Evolutionary conservation across 2,888 invertebrate genomes (phyloP).

Genomic region (Ophraella communa): DNA sequence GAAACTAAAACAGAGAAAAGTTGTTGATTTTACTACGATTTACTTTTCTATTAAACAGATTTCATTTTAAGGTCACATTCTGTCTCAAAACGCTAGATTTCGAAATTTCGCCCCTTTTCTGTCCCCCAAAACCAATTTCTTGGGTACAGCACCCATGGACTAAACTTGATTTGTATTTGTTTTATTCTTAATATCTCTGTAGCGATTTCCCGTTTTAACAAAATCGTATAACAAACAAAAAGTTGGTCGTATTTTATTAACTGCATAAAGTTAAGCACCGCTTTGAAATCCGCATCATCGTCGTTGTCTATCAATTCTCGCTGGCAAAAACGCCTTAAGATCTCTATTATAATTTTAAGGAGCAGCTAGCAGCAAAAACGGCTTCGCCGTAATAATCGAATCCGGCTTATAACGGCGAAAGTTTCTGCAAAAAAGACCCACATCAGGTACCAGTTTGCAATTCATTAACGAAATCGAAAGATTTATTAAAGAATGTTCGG

Average conservation of each 20-base stretch:
- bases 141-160: no score
- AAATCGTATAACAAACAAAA: neutral
- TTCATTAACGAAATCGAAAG: slow-evolving; percentile 45
- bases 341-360: slow-evolving; percentile 56
- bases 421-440: slow-evolving; percentile 53
- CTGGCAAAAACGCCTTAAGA: slow-evolving; percentile 51
- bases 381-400: slow-evolving; percentile 34
- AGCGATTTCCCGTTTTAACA: neutral
- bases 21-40: no score
- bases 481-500: slow-evolving; percentile 9
- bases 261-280: neutral
- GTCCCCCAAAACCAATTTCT: no score
- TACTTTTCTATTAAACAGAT: no score
- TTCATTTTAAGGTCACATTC: no score
- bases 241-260: neutral
- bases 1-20: no score
- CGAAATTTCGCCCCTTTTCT: no score
- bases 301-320: slow-evolving; percentile 1
- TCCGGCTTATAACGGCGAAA: slow-evolving; percentile 46
- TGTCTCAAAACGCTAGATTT: no score
- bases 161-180: no score
- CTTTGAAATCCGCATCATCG: neutral
- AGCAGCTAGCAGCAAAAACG: slow-evolving; percentile 40
- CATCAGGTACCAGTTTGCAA: slow-evolving; percentile 48
- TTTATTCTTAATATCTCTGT: no score